Percentiles rank a stretch among this genome's conserved stretches.
These are phyloP conservation scores for Drosophila lacertosa DNA, from an alignment of 1,140 invertebrate genomes.

Conservation along the genomic window DNA sequence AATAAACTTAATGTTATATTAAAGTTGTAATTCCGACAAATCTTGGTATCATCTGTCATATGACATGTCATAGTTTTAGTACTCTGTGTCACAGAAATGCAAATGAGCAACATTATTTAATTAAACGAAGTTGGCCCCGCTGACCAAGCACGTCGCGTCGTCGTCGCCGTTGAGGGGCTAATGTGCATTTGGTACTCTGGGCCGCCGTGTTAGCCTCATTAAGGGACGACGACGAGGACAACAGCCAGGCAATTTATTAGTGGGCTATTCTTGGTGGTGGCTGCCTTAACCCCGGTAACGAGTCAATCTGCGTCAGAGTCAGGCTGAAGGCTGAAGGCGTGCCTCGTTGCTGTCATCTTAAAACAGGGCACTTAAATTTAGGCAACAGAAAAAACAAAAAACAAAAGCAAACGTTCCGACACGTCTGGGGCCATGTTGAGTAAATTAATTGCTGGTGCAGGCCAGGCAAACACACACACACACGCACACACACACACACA, in stretches of 20 bases:
- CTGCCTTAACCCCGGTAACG: not conserved
- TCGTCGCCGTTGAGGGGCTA: constrained; percentile 15
- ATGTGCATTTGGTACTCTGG: constrained; percentile 28
- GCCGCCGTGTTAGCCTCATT: constrained; percentile 31
- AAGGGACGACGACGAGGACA: constrained; percentile 34
- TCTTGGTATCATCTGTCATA: not conserved
- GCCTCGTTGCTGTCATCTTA: constrained; percentile 34
- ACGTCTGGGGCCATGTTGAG: constrained; percentile 32
- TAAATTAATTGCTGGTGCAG: constrained; percentile 66
- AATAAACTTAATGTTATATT: no score
- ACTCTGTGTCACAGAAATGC: constrained; percentile 9
- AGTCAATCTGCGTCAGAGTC: constrained; percentile 52
- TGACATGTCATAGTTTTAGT: not conserved
- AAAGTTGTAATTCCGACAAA: no score
- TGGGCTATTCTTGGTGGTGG: not conserved
- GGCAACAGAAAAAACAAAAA: constrained; percentile 10
- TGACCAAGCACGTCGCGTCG: constrained; percentile 9
- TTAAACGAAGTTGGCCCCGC: constrained; percentile 57
- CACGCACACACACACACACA: constrained; percentile 4
- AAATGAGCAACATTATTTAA: constrained; percentile 58
- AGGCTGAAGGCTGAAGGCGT: constrained; percentile 2
- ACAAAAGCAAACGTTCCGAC: constrained; percentile 30
- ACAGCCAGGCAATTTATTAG: constrained; percentile 37
- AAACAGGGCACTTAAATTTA: constrained; percentile 48
- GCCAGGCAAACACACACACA: constrained; percentile 9